Conservation (phyloP, 2,888 invertebrate species). For the Drosophila kuntzei region DNA sequence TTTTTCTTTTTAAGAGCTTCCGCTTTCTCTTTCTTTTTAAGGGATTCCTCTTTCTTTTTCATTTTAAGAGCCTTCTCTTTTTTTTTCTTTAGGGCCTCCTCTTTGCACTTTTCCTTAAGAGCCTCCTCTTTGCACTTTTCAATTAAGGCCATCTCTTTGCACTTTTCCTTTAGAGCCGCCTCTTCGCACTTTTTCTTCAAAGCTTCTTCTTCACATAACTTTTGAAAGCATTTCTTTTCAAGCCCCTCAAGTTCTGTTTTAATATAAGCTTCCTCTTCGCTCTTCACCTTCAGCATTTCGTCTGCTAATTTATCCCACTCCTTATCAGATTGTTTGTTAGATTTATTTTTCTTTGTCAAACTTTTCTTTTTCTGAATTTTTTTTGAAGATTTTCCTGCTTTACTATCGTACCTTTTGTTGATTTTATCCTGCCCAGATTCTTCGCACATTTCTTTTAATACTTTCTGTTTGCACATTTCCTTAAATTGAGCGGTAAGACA, state of each 20-base stretch:
- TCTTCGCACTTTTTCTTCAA: constrained; percentile 1
- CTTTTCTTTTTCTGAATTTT: not conserved
- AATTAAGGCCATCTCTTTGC: no score
- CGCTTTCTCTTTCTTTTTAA: not conserved
- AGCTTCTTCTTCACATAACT: constrained; percentile 4
- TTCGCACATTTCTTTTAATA: constrained; percentile 12
- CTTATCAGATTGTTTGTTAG: not conserved
- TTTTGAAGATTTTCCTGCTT: not conserved
- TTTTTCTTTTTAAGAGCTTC: not conserved
- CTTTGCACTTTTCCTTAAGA: not conserved
- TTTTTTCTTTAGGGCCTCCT: not conserved
- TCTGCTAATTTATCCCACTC: not conserved
- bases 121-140: not conserved
- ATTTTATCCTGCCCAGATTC: constrained; percentile 15
- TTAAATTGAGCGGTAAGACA: constrained; percentile 11
- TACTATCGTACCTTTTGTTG: constrained; percentile 2
- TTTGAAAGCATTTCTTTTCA: constrained; percentile 1
- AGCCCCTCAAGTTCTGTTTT: constrained; percentile 1
- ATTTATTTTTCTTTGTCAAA: not conserved
- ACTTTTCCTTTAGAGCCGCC: not conserved
- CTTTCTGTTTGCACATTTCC: constrained; percentile 11
- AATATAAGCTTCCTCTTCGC: constrained; percentile 9
- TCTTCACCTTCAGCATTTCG: not conserved
- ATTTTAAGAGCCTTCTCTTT: not conserved
- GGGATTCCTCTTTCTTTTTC: not conserved